Conservation (phyloP, 2,888 invertebrate species). For the Luperina nickerlii region DNA sequence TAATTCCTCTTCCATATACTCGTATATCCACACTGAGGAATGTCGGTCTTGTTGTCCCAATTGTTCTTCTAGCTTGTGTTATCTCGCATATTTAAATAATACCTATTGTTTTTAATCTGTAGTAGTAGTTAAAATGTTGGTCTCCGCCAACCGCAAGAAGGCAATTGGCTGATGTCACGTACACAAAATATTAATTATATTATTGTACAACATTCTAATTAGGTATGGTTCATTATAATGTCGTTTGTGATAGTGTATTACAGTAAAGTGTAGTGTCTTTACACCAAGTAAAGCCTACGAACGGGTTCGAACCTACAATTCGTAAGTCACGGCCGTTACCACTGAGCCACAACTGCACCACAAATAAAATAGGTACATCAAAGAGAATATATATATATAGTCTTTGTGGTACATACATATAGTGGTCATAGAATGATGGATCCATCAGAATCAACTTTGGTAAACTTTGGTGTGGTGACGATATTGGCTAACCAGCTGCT, state of each 20-base stretch:
- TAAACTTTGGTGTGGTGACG: too few relatives aligned
- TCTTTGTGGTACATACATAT: too few relatives aligned
- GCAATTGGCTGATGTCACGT: constrained; percentile 49
- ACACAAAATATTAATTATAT: constrained; percentile 38
- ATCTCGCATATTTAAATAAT: background rate
- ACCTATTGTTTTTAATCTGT: constrained; percentile 39
- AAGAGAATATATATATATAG: too few relatives aligned
- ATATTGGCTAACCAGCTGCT: background rate
- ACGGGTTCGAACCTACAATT: too few relatives aligned
- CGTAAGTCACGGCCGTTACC: too few relatives aligned
- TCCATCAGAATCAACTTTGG: background rate
- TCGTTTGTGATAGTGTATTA: constrained; percentile 18
- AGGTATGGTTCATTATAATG: constrained; percentile 25
- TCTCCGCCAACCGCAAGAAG: constrained; percentile 44
- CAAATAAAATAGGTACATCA: too few relatives aligned
- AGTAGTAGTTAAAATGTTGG: constrained; percentile 32
- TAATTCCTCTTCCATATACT: background rate
- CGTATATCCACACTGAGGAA: background rate
- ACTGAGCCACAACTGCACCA: too few relatives aligned
- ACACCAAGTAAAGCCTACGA: too few relatives aligned
- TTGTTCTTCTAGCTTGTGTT: background rate
- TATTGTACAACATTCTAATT: constrained; percentile 51
- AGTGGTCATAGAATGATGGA: background rate
- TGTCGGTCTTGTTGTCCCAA: background rate
- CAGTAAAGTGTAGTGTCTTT: too few relatives aligned